These are phyloP conservation scores for Leptinotarsa juncta DNA, from an alignment of 2,888 invertebrate genomes.

Conservation along the genomic window DNA sequence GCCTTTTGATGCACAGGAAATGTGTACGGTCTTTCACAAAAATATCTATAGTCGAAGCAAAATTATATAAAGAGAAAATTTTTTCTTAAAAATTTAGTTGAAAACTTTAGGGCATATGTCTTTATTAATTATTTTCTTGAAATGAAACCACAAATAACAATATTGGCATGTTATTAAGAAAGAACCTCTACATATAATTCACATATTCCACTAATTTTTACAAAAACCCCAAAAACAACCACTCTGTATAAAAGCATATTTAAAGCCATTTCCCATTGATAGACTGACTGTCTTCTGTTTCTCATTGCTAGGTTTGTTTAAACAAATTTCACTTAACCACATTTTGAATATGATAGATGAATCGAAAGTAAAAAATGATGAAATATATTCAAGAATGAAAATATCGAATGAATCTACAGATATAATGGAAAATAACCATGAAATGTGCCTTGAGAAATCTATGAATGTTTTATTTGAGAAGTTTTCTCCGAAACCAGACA, in stretches of 20 bases:
- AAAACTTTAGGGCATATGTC: no score
- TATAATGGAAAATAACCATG: not conserved
- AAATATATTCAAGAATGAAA: not conserved
- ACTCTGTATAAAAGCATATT: conserved; percentile 11
- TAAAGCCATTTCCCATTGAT: not conserved
- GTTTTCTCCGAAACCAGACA: conserved; percentile 53
- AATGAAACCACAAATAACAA: no score
- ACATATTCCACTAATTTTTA: no score
- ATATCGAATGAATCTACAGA: not conserved
- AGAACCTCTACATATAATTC: no score
- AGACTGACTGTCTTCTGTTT: not conserved
- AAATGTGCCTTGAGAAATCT: not conserved
- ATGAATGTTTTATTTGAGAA: conserved; percentile 14
- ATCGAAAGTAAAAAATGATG: not conserved
- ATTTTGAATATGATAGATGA: conserved; percentile 5
- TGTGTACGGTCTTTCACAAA: no score
- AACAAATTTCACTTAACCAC: not conserved
- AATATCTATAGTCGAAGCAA: no score
- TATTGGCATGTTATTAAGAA: no score
- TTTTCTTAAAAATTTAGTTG: no score
- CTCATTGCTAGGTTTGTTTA: not conserved
- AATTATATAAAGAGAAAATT: no score
- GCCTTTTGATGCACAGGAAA: no score
- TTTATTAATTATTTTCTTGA: no score
- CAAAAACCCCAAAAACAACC: not conserved